A percentile compares a stretch with the other conserved stretches of the same genome.
These are phyloP conservation scores for Hirtodrosophila histrioides DNA, from an alignment of 2,888 invertebrate species.

Conservation along the genomic window DNA sequence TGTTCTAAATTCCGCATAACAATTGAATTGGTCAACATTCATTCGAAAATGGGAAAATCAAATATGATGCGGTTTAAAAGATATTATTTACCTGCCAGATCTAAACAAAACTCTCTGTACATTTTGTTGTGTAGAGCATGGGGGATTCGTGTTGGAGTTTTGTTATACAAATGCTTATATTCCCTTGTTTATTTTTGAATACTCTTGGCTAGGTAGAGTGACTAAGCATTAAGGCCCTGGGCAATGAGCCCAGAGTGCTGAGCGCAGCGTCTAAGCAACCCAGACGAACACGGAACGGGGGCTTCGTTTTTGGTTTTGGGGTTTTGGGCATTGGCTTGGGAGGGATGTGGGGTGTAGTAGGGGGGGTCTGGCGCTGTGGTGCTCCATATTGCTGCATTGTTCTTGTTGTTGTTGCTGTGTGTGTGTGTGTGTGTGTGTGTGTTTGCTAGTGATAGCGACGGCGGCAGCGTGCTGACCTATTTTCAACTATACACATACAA, in stretches of 20 bases:
- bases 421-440: slow-evolving; percentile 15
- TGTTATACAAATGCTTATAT: slow-evolving; percentile 5
- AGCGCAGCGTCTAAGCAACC: slow-evolving; percentile 35
- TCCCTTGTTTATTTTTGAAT: slow-evolving; percentile 35
- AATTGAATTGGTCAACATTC: too few species aligned
- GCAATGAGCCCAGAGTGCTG: slow-evolving; percentile 10
- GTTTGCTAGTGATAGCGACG: slow-evolving; percentile 46
- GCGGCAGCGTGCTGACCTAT: slow-evolving; percentile 53
- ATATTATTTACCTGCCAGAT: too few species aligned
- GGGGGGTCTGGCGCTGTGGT: slow-evolving; percentile 13
- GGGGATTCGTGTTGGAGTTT: neutral
- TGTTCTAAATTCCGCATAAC: too few species aligned
- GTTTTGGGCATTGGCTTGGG: slow-evolving; percentile 7
- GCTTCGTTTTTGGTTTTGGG: slow-evolving; percentile 23
- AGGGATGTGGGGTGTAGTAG: neutral
- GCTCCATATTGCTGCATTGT: slow-evolving; percentile 41
- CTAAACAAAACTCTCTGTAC: too few species aligned
- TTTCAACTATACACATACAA: slow-evolving; percentile 28
- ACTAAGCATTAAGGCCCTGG: slow-evolving; percentile 38
- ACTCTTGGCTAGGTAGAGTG: slow-evolving; percentile 29
- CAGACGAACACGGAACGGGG: slow-evolving; percentile 36
- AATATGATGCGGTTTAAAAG: too few species aligned
- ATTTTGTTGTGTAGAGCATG: slow-evolving; percentile 4
- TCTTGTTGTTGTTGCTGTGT: slow-evolving; percentile 19
- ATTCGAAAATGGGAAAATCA: too few species aligned